phyloP scores from a whole-genome alignment of 2,888 invertebrate genomes.

The Spicauda simplicius region DNA sequence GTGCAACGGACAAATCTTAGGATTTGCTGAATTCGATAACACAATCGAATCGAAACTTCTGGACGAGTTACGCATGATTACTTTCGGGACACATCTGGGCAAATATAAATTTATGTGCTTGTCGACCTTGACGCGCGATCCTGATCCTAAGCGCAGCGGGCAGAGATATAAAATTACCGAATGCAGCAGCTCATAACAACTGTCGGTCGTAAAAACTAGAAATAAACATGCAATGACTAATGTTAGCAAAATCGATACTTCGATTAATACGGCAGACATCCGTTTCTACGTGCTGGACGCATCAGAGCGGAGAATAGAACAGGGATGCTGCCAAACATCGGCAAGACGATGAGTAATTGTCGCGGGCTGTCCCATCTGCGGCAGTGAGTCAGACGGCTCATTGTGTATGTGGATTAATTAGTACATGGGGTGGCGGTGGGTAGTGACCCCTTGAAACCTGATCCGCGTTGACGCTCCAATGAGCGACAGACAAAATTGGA shows the following conservation, averaged over 20 bases:
- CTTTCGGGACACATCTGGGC: background rate
- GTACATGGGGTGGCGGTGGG: conserved; percentile 26
- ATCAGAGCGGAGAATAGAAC: conserved; percentile 61
- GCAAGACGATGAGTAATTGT: conserved; percentile 43
- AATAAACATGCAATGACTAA: conserved; percentile 57
- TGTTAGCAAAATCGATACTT: conserved; percentile 37
- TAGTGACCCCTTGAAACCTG: conserved; percentile 29
- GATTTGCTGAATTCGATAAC: too few relatives aligned
- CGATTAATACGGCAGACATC: conserved; percentile 33
- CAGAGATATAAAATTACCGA: conserved; percentile 19
- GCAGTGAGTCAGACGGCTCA: conserved; percentile 20
- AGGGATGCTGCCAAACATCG: conserved; percentile 55
- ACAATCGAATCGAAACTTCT: background rate
- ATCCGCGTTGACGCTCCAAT: conserved; percentile 17
- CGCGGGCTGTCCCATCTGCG: conserved; percentile 33
- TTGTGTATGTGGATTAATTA: conserved; percentile 21
- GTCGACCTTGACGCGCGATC: background rate
- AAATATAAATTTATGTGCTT: background rate
- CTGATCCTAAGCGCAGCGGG: background rate
- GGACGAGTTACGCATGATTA: background rate
- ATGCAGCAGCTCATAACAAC: conserved; percentile 25
- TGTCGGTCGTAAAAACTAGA: conserved; percentile 52
- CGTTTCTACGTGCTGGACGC: conserved; percentile 27
- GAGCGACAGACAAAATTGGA: conserved; percentile 19
- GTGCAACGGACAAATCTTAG: too few relatives aligned